phyloP scores from a whole-genome alignment of 2,113 vertebrate species.

The Colinus virginianus region DNA sequence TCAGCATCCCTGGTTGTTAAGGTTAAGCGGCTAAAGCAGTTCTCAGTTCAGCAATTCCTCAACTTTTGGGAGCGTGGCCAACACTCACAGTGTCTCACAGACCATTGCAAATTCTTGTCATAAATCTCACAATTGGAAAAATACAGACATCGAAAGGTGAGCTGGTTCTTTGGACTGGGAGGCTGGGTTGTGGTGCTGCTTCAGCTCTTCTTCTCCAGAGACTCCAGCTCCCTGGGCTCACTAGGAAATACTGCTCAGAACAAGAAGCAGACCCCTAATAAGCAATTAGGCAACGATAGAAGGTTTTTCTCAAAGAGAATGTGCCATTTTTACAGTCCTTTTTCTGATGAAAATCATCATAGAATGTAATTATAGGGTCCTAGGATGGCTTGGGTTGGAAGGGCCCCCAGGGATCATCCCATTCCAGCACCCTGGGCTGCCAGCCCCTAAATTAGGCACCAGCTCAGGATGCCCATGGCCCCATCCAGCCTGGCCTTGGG shows the following conservation, averaged over 20 bases:
- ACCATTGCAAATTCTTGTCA: slow-evolving; percentile 50
- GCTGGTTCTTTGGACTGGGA: background rate
- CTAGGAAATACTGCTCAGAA: background rate
- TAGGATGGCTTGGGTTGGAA: background rate
- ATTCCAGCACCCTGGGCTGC: background rate
- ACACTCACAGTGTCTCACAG: slow-evolving; percentile 62
- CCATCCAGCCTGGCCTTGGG: background rate
- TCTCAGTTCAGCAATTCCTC: slow-evolving; percentile 68
- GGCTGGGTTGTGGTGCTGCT: background rate
- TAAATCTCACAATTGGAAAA: slow-evolving; percentile 28
- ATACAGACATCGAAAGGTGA: slow-evolving; percentile 6
- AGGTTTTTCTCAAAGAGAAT: background rate
- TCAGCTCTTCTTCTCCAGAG: background rate
- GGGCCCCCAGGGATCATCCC: background rate
- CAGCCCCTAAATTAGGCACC: background rate
- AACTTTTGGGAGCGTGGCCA: slow-evolving; percentile 45
- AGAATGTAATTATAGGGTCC: background rate
- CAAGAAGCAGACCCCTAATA: background rate
- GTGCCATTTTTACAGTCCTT: background rate
- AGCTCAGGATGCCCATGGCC: background rate
- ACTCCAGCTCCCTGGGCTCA: background rate
- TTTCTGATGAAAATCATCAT: background rate
- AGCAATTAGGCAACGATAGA: rapidly evolving
- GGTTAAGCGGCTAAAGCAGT: slow-evolving; percentile 55
- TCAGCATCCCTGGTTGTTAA: slow-evolving; percentile 25